Evolutionary conservation across 2,888 invertebrate genomes (phyloP).

Genomic region (Cremastinae sp.): DNA sequence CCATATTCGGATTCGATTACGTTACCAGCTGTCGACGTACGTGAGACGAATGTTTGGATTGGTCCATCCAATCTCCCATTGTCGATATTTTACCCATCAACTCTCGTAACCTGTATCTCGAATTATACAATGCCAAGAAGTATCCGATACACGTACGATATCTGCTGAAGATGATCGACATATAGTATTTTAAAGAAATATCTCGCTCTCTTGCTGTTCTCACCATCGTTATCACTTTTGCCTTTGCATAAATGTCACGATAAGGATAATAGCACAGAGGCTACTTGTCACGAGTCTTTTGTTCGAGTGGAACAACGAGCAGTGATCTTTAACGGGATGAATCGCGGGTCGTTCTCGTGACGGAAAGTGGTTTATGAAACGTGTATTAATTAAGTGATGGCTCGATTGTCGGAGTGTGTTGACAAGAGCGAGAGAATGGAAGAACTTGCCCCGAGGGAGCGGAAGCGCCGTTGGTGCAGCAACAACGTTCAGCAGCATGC

Average conservation of each 20-base stretch:
- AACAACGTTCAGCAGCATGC: conserved; percentile 10
- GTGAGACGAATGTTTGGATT: conserved; percentile 53
- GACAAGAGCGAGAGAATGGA: conserved; percentile 17
- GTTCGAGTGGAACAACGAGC: conserved; percentile 22
- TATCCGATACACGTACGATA: too few species aligned
- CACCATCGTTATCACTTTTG: too few species aligned
- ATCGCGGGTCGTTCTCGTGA: conserved; percentile 2
- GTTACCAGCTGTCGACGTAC: conserved; percentile 41
- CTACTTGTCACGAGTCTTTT: conserved; percentile 13
- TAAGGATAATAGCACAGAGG: too few species aligned
- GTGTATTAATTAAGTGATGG: conserved; percentile 55
- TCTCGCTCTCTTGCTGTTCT: too few species aligned
- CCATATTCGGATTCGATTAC: conserved; percentile 62
- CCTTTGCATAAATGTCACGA: too few species aligned
- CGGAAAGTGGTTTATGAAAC: conserved; percentile 53
- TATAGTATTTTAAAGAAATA: too few species aligned
- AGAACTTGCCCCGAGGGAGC: conserved; percentile 3
- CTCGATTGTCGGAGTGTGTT: conserved; percentile 48
- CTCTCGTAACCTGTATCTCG: conserved; percentile 3
- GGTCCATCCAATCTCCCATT: conserved; percentile 8
- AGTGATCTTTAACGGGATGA: neutral
- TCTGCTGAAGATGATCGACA: too few species aligned
- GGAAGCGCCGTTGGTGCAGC: conserved; percentile 18
- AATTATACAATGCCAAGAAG: too few species aligned
- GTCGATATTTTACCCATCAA: conserved; percentile 22